A percentile compares a stretch with the other conserved stretches of the same genome.
phyloP scores from a whole-genome alignment of 2,113 vertebrate species.

The Rhinolophus ferrumequinum region DNA sequence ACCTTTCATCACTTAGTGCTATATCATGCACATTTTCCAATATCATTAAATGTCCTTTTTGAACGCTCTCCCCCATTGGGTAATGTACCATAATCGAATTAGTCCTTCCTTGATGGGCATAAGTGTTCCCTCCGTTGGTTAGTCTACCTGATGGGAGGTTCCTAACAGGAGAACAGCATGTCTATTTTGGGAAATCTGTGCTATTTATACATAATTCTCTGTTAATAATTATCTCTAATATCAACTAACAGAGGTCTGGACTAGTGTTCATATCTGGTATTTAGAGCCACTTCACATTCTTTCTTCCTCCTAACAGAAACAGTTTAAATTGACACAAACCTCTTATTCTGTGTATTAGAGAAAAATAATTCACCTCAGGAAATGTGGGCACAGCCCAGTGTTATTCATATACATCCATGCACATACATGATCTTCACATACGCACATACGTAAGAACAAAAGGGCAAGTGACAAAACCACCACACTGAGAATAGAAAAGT shows the following conservation, averaged over 20 bases:
- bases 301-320: background rate
- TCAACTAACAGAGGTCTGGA: background rate
- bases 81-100: background rate
- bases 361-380: background rate
- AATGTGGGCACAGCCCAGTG: background rate
- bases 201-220: background rate
- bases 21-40: background rate
- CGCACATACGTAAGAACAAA: fast-evolving
- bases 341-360: background rate
- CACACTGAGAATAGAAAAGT: background rate
- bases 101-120: background rate
- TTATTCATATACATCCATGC: background rate
- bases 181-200: background rate
- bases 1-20: background rate
- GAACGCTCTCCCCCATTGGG: background rate
- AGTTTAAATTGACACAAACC: background rate
- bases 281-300: background rate
- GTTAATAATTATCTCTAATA: conserved; percentile 37
- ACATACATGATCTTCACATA: background rate
- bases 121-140: background rate
- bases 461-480: background rate
- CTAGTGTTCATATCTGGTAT: background rate
- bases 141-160: background rate
- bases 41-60: background rate
- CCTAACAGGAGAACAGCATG: background rate